Evolutionary conservation across 1,140 invertebrate species (phyloP).

Genomic region (Hyphantria cunea): DNA sequence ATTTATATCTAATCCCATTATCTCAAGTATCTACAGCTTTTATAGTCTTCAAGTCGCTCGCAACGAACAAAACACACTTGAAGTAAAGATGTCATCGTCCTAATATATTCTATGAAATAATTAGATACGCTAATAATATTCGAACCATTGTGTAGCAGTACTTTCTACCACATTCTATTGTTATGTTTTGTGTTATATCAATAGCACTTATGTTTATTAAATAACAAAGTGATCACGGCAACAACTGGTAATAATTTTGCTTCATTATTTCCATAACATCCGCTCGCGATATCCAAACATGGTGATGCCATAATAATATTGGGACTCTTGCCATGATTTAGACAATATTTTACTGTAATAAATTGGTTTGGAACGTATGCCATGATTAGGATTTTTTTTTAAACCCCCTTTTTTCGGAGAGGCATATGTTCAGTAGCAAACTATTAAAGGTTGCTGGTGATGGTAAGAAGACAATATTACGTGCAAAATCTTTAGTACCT

Average conservation of each 20-base stretch:
- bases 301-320: slow-evolving; percentile 24
- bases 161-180: slow-evolving; percentile 39
- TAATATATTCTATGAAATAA: slow-evolving; percentile 1
- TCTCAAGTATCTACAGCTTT: too few relatives aligned
- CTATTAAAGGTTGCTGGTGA: too few relatives aligned
- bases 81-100: neutral
- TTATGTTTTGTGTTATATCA: slow-evolving; percentile 43
- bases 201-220: slow-evolving; percentile 46
- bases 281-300: slow-evolving; percentile 40
- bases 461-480: too few relatives aligned
- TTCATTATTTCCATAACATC: slow-evolving; percentile 42
- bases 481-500: too few relatives aligned
- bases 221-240: slow-evolving; percentile 39
- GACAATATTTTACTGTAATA: neutral
- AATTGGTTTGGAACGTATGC: too few relatives aligned
- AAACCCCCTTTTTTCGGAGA: too few relatives aligned
- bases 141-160: slow-evolving; percentile 28
- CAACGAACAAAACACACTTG: too few relatives aligned
- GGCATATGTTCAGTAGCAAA: too few relatives aligned
- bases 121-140: slow-evolving; percentile 6
- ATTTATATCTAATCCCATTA: too few relatives aligned
- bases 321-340: slow-evolving; percentile 8
- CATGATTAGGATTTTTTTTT: too few relatives aligned
- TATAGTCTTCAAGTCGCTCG: too few relatives aligned
- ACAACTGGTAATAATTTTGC: slow-evolving; percentile 38